Conservation (phyloP, 2,113 vertebrate genomes). For the Paramormyrops kingsleyae region DNA sequence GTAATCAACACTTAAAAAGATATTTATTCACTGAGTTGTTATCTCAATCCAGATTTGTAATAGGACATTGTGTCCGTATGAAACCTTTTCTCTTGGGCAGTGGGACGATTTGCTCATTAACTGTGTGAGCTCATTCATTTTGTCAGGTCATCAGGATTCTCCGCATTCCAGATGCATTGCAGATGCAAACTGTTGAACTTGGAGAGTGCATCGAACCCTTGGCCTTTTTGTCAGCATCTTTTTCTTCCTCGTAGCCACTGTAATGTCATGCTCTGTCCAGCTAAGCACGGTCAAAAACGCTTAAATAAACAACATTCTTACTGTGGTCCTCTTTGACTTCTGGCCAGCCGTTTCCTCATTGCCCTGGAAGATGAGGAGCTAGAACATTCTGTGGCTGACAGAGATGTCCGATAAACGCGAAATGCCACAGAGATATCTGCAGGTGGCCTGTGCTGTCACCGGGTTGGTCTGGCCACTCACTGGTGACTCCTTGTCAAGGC, state of each 20-base stretch:
- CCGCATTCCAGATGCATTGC: not conserved
- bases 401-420: not conserved
- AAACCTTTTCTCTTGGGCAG: not conserved
- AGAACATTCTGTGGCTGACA: not conserved
- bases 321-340: not conserved
- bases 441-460: not conserved
- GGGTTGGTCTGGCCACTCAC: not conserved
- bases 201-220: not conserved
- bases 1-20: constrained; percentile 15
- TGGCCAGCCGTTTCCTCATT: not conserved
- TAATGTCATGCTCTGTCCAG: not conserved
- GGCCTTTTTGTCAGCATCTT: not conserved
- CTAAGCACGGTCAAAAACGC: not conserved
- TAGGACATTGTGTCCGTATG: not conserved
- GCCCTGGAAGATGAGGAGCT: not conserved
- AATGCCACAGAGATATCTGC: not conserved
- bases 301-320: not conserved
- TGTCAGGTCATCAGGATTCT: not conserved
- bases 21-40: constrained; percentile 18
- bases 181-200: not conserved
- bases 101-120: not conserved
- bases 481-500: not conserved
- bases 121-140: not conserved
- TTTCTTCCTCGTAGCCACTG: not conserved
- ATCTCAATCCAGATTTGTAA: constrained; percentile 10